These are phyloP conservation scores for Mus spicilegus DNA, from an alignment of 2,113 vertebrate genomes.

Conservation along the genomic window DNA sequence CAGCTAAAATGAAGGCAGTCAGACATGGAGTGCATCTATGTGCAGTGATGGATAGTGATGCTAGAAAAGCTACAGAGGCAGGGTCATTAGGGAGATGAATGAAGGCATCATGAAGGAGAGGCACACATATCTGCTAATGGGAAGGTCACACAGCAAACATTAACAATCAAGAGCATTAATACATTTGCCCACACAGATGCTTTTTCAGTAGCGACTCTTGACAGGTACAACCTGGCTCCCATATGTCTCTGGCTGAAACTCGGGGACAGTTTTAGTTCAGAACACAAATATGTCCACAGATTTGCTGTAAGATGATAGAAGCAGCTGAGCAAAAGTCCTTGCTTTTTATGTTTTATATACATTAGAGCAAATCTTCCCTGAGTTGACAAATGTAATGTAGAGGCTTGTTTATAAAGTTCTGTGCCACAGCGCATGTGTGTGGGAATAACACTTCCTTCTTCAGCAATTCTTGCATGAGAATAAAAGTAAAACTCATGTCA, in stretches of 20 bases:
- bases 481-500: not conserved
- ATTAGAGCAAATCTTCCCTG: not conserved
- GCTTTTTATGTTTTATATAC: not conserved
- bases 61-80: slow-evolving; percentile 51
- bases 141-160: slow-evolving; percentile 79
- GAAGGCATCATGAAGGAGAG: slow-evolving; percentile 66
- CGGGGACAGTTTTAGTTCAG: slow-evolving; percentile 60
- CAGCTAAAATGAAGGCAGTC: slow-evolving; percentile 60
- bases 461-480: not conserved
- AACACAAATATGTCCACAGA: slow-evolving; percentile 50
- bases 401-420: not conserved
- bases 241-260: slow-evolving; percentile 67
- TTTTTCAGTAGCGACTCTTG: slow-evolving; percentile 73
- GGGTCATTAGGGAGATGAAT: slow-evolving; percentile 76
- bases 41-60: slow-evolving; percentile 60
- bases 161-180: slow-evolving; percentile 78
- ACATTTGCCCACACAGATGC: slow-evolving; percentile 48
- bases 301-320: slow-evolving; percentile 56
- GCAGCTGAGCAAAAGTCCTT: slow-evolving; percentile 21
- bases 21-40: slow-evolving; percentile 42
- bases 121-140: slow-evolving; percentile 72
- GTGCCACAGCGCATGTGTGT: not conserved
- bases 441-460: not conserved
- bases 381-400: not conserved
- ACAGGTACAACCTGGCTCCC: slow-evolving; percentile 70